Conservation (phyloP, 2,113 vertebrate genomes). For the Cyphomyrus plagiostoma region DNA sequence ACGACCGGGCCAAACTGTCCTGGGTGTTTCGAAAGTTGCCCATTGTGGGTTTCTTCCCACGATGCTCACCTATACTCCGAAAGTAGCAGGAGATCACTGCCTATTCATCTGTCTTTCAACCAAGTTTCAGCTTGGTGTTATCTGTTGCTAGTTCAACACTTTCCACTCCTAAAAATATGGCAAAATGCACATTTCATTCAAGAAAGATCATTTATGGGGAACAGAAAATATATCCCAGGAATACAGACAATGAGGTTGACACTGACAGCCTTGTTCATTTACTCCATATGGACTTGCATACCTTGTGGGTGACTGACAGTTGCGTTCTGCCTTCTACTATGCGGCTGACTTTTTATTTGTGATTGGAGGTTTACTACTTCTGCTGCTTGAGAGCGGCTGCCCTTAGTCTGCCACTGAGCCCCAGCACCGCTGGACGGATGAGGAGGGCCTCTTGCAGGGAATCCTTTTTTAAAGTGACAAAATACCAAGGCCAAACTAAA, state of each 20-base stretch:
- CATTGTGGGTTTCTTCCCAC: background rate
- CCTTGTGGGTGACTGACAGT: background rate
- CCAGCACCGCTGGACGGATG: background rate
- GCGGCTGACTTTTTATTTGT: background rate
- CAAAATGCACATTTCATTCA: background rate
- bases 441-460: background rate
- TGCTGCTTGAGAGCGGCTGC: background rate
- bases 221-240: background rate
- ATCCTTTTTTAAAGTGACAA: background rate
- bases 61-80: background rate
- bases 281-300: background rate
- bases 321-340: background rate
- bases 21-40: background rate
- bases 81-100: background rate
- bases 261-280: background rate
- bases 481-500: background rate
- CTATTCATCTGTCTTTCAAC: background rate
- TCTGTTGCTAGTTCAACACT: background rate
- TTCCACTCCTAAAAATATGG: background rate
- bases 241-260: background rate
- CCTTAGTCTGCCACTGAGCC: background rate
- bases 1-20: background rate
- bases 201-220: background rate
- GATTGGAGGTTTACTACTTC: background rate
- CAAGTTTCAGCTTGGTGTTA: background rate